Evolutionary conservation across 2,113 vertebrate species (phyloP).

Genomic region (Scolopax mira): DNA sequence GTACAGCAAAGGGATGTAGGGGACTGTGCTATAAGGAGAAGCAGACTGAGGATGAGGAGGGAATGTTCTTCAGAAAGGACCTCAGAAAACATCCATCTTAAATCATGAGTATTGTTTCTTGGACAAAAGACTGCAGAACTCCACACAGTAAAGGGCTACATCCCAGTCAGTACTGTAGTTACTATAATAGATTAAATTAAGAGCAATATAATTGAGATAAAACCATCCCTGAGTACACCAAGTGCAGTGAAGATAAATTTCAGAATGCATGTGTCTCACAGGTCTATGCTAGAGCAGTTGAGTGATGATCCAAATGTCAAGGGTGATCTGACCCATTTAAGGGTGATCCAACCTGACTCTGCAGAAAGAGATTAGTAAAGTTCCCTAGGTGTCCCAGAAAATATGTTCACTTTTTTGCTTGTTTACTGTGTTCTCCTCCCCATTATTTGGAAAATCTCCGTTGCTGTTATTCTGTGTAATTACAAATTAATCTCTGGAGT

Average conservation of each 20-base stretch:
- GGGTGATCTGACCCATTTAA: background rate
- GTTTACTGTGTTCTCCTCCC: background rate
- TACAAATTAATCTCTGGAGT: background rate
- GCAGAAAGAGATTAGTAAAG: background rate
- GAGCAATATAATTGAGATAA: background rate
- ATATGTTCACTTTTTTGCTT: background rate
- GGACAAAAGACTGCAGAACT: background rate
- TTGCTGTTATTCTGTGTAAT: background rate
- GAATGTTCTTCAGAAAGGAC: rapidly evolving
- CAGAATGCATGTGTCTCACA: background rate
- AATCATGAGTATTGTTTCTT: background rate
- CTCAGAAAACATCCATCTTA: background rate
- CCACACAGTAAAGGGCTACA: background rate
- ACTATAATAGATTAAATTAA: background rate
- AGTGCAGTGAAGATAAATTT: background rate
- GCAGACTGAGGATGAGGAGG: background rate
- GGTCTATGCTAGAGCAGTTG: background rate
- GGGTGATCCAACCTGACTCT: background rate
- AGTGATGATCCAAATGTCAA: background rate
- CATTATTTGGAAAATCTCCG: background rate
- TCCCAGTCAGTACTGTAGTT: background rate
- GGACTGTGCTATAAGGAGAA: background rate
- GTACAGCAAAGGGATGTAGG: background rate
- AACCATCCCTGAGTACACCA: background rate
- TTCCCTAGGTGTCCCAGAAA: background rate